Conservation (phyloP, 2,797 vertebrate genomes). For the Phoebastria nigripes region DNA sequence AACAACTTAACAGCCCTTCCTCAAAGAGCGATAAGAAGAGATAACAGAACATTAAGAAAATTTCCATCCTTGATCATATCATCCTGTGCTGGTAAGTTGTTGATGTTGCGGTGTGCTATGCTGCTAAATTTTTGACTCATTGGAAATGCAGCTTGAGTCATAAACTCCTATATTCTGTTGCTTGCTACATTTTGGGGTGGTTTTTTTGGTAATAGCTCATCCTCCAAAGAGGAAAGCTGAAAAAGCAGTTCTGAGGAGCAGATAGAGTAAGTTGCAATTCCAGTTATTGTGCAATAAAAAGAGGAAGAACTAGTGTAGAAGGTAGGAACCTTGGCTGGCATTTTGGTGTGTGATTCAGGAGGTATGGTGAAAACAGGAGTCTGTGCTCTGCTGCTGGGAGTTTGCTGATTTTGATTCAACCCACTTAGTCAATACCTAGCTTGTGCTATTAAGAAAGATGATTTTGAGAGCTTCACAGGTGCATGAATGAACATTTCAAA, state of each 20-base stretch:
- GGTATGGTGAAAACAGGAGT: background rate
- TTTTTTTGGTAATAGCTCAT: background rate
- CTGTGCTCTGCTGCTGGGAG: background rate
- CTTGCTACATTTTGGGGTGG: background rate
- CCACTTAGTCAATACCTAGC: background rate
- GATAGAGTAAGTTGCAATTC: background rate
- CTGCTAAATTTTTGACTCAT: background rate
- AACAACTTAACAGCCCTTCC: background rate
- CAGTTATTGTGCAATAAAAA: background rate
- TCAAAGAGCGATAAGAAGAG: background rate
- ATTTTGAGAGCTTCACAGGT: background rate
- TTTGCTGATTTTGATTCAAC: background rate
- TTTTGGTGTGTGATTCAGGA: background rate
- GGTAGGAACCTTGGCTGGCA: background rate
- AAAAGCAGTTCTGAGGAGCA: background rate
- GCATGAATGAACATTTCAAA: background rate
- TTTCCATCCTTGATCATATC: background rate
- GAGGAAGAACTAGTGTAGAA: background rate
- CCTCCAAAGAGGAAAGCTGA: background rate
- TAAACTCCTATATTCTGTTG: background rate
- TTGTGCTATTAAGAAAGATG: background rate
- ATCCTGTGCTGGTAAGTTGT: background rate
- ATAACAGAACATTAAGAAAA: background rate
- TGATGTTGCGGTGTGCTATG: background rate
- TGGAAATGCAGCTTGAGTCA: background rate